Conservation (phyloP, 2,113 vertebrate species). For the Cavia porcellus region DNA sequence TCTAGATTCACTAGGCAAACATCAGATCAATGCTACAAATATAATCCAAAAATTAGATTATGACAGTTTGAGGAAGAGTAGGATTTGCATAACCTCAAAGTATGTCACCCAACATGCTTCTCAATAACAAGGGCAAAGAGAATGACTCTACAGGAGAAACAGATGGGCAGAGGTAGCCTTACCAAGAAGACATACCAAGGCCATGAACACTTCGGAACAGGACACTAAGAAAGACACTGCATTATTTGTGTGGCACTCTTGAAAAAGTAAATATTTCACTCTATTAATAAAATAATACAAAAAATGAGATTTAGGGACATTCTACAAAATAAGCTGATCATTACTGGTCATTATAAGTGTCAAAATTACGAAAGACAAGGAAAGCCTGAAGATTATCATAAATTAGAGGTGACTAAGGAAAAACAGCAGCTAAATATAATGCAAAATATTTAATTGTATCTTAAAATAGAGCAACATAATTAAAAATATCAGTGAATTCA, state of each 20-base stretch:
- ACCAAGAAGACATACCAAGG: background rate
- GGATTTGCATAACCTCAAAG: background rate
- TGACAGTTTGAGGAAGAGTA: background rate
- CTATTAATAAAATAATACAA: background rate
- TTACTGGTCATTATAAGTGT: background rate
- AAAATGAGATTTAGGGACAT: background rate
- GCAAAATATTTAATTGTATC: background rate
- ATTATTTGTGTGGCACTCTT: background rate
- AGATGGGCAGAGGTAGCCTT: background rate
- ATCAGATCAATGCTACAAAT: background rate
- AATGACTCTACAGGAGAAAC: background rate
- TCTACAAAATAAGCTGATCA: background rate
- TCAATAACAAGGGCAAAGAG: background rate
- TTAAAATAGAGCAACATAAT: background rate
- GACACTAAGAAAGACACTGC: background rate
- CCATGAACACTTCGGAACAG: background rate
- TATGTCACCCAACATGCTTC: background rate
- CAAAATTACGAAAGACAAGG: background rate
- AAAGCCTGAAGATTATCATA: background rate
- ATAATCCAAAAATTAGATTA: background rate
- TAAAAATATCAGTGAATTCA: background rate
- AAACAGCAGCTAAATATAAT: background rate
- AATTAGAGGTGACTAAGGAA: background rate
- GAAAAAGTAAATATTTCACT: background rate
- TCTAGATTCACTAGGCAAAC: background rate